A percentile compares a stretch with the other conserved stretches of the same genome.
These are phyloP conservation scores for Crax fasciolata DNA, from an alignment of 2,797 vertebrate species.

Conservation along the genomic window DNA sequence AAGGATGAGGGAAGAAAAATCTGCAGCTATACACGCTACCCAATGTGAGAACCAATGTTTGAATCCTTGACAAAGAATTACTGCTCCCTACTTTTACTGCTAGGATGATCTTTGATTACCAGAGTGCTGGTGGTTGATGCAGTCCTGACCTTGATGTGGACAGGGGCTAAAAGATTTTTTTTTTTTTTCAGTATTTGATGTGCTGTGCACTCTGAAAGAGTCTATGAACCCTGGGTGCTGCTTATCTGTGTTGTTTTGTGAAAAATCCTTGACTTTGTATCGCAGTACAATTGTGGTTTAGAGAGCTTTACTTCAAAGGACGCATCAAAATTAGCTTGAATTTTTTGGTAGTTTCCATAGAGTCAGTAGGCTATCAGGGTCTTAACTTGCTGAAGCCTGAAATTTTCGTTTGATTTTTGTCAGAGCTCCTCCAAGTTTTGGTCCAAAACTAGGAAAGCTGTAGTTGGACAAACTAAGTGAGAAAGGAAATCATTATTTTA, in stretches of 20 bases:
- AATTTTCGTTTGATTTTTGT: background rate
- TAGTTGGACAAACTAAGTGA: background rate
- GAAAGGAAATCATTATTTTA: background rate
- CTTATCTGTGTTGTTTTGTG: background rate
- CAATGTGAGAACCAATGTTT: constrained; percentile 42
- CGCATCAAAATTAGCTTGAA: background rate
- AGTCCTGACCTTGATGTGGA: background rate
- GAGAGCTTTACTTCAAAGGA: background rate
- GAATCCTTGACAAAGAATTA: constrained; percentile 7
- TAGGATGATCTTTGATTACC: background rate
- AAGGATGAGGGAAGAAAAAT: background rate
- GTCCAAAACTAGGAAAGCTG: background rate
- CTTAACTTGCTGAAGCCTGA: background rate
- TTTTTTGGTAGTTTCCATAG: background rate
- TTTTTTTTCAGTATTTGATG: background rate
- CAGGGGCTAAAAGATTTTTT: background rate
- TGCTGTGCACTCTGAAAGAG: background rate
- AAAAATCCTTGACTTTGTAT: background rate
- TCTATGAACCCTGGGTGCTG: background rate
- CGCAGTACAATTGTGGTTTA: background rate
- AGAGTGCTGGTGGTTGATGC: background rate
- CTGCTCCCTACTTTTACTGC: background rate
- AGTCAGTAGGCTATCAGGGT: background rate
- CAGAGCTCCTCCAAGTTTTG: background rate
- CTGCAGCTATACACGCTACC: background rate